Evolutionary conservation across 2,113 vertebrate species (phyloP).

Genomic region (Sturnus vulgaris): DNA sequence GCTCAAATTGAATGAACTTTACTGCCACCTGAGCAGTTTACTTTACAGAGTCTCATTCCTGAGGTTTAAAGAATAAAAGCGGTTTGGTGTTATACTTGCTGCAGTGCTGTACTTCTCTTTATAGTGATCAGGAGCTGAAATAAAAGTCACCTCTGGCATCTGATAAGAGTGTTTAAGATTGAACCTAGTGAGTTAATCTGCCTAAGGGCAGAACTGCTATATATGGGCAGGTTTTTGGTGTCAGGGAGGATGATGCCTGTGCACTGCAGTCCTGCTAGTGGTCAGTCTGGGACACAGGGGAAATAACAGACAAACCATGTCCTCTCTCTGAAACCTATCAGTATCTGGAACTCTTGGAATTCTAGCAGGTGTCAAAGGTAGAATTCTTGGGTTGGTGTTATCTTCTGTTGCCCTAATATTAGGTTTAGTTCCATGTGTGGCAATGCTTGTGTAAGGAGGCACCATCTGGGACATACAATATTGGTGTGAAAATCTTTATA

Average conservation of each 20-base stretch:
- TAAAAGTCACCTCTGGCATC: background rate
- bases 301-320: background rate
- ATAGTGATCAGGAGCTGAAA: background rate
- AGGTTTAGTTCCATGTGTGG: background rate
- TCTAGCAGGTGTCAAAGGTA: background rate
- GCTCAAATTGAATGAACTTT: slow-evolving; percentile 31
- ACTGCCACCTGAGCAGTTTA: slow-evolving; percentile 46
- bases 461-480: background rate
- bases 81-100: background rate
- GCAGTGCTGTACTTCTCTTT: background rate
- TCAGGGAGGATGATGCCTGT: background rate
- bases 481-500: background rate
- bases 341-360: background rate
- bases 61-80: background rate
- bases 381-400: background rate
- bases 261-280: no score
- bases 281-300: background rate
- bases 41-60: background rate
- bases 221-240: background rate
- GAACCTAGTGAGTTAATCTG: background rate
- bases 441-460: background rate
- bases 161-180: background rate
- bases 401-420: background rate
- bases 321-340: background rate
- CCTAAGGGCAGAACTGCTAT: background rate